Conservation (phyloP, 2,113 vertebrate genomes). For the Ondatra zibethicus region DNA sequence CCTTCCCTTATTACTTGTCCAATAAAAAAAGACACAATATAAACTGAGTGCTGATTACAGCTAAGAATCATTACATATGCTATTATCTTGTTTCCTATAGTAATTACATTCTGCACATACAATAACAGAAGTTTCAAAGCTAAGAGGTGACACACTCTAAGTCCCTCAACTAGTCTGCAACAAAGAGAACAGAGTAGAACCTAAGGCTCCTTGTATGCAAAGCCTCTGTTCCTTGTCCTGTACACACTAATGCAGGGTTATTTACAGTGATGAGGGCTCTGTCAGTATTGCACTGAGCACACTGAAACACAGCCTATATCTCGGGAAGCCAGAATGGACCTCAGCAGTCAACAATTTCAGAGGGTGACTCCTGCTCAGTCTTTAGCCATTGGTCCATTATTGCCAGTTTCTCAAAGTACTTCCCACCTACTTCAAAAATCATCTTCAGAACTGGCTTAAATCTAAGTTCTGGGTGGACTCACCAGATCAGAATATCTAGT, state of each 20-base stretch:
- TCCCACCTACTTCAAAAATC: neutral
- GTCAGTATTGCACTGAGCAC: neutral
- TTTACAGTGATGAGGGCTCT: neutral
- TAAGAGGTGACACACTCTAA: neutral
- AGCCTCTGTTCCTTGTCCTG: neutral
- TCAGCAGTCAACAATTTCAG: neutral
- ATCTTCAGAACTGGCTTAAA: neutral
- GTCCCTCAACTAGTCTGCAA: neutral
- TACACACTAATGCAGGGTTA: neutral
- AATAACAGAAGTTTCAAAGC: slow-evolving; percentile 9
- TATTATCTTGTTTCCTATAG: neutral
- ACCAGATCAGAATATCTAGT: neutral
- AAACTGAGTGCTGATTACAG: neutral
- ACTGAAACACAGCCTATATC: slow-evolving; percentile 3
- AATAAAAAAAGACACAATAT: neutral
- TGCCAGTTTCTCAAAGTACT: neutral
- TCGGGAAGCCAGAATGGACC: neutral
- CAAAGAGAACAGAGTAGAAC: neutral
- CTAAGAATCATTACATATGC: neutral
- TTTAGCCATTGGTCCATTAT: neutral
- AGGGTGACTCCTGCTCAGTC: neutral
- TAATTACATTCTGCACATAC: neutral
- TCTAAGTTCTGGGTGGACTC: neutral
- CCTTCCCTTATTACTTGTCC: slow-evolving; percentile 29
- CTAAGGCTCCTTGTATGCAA: neutral